These are phyloP conservation scores for Dreissena polymorpha DNA, from an alignment of 1,140 invertebrate species.

Conservation along the genomic window DNA sequence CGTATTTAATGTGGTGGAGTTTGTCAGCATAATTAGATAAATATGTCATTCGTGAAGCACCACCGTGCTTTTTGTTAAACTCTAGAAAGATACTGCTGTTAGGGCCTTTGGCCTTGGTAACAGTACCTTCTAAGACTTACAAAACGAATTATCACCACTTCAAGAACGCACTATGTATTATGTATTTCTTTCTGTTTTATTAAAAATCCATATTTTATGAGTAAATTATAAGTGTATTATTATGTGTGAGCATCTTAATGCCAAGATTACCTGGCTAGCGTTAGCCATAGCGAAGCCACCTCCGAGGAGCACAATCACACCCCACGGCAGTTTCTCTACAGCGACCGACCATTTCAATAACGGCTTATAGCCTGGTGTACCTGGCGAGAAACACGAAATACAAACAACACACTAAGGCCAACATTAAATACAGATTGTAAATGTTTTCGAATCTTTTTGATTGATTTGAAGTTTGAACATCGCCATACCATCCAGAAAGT, in stretches of 20 bases:
- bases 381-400: not conserved
- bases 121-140: no score
- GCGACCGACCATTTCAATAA: constrained; percentile 78
- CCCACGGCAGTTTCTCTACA: constrained; percentile 80
- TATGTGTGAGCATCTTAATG: not conserved
- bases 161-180: no score
- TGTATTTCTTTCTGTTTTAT: no score
- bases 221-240: not conserved
- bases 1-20: no score
- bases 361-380: constrained; percentile 57
- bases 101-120: no score
- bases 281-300: constrained; percentile 91
- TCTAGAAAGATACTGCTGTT: no score
- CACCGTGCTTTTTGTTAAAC: no score
- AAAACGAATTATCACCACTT: no score
- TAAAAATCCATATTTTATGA: no score
- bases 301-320: constrained; percentile 81
- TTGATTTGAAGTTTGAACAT: not conserved
- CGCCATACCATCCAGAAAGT: not conserved
- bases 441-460: not conserved
- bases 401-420: not conserved
- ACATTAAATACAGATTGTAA: not conserved
- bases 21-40: no score
- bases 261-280: constrained; percentile 83
- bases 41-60: no score